These are phyloP conservation scores for Megamerina dolium DNA, from an alignment of 2,888 invertebrate genomes.

Conservation along the genomic window DNA sequence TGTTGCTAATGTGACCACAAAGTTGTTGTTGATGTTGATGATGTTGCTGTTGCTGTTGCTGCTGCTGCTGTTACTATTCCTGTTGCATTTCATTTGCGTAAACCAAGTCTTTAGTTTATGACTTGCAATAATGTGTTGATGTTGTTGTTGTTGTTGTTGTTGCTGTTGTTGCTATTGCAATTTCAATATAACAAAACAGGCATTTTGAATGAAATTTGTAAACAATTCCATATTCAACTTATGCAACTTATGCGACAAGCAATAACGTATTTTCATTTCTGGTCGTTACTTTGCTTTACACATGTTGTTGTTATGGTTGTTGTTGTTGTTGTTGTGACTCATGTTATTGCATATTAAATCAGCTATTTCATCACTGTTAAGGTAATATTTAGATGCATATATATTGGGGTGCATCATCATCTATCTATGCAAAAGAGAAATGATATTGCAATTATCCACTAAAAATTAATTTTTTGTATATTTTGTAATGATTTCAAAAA, in stretches of 20 bases:
- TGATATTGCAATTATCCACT: too few species aligned
- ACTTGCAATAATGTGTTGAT: constrained; percentile 6
- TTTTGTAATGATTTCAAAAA: too few species aligned
- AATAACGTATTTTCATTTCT: constrained; percentile 5
- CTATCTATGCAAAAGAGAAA: too few species aligned
- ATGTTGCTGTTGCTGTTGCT: neutral
- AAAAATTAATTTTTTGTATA: too few species aligned
- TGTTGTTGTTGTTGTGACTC: neutral
- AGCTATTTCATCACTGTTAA: too few species aligned
- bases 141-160: neutral
- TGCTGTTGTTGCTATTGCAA: neutral
- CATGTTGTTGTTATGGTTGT: neutral
- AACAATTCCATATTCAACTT: constrained; percentile 27
- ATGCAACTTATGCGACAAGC: too few species aligned
- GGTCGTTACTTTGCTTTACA: too few species aligned
- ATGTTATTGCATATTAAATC: constrained; percentile 1
- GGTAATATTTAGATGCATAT: too few species aligned
- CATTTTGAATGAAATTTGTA: constrained; percentile 36
- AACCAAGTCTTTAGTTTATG: constrained; percentile 5
- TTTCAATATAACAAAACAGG: constrained; percentile 5
- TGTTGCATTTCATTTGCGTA: neutral
- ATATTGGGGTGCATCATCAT: too few species aligned
- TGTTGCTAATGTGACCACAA: constrained; percentile 28
- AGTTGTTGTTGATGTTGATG: neutral
- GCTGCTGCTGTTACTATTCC: neutral